Evolutionary conservation across 2,113 vertebrate species (phyloP).

Genomic region (Meleagris gallopavo): DNA sequence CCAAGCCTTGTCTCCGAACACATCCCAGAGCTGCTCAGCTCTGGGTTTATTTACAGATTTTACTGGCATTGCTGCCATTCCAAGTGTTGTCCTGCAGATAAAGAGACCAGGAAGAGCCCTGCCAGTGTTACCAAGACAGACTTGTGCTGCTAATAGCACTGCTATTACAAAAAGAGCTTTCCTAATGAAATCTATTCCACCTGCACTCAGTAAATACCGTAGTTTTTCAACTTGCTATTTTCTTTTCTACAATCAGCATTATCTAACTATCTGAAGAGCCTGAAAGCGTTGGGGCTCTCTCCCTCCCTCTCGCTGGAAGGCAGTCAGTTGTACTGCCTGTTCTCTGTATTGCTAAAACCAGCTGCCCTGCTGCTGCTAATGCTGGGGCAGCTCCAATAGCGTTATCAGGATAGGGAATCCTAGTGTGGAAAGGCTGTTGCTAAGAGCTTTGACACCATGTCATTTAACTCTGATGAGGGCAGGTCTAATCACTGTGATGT

Average conservation of each 20-base stretch:
- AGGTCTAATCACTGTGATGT: slow-evolving; percentile 13
- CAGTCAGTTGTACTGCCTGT: background rate
- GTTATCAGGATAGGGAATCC: background rate
- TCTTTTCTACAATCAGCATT: background rate
- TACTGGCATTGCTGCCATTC: slow-evolving; percentile 54
- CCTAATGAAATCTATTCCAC: background rate
- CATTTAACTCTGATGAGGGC: background rate
- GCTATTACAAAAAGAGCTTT: background rate
- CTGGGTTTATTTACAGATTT: slow-evolving; percentile 67
- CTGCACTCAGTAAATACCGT: background rate
- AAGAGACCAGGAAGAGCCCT: background rate
- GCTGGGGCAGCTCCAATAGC: background rate
- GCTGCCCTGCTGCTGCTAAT: background rate
- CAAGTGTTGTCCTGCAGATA: slow-evolving; percentile 31
- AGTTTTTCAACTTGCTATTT: background rate
- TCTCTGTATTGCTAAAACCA: background rate
- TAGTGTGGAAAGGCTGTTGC: background rate
- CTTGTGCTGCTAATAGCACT: background rate
- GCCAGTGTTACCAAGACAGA: background rate
- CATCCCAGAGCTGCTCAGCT: slow-evolving; percentile 12
- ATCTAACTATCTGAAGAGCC: background rate
- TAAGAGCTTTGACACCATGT: slow-evolving; percentile 1
- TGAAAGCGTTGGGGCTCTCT: background rate
- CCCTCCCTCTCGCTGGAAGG: background rate
- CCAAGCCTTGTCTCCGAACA: slow-evolving; percentile 43